Conservation (phyloP, 2,888 invertebrate genomes). For the Cheilosia urbana region DNA sequence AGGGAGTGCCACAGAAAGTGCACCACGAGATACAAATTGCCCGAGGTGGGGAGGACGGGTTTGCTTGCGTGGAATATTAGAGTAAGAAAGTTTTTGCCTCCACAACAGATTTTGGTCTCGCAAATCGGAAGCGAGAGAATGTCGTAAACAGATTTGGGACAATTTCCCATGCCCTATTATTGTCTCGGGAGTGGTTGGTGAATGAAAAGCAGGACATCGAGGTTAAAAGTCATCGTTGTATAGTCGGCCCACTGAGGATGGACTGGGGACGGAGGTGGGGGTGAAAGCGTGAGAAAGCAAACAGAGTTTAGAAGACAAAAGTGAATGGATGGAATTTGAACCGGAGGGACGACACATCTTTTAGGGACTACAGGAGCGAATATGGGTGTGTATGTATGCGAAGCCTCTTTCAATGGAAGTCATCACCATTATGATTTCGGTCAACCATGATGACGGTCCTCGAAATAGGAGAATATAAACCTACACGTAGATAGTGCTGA, state of each 20-base stretch:
- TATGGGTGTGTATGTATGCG: conserved; percentile 15
- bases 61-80: conserved; percentile 42
- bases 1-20: conserved; percentile 39
- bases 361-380: neutral
- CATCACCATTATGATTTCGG: conserved; percentile 49
- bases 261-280: neutral
- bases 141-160: conserved; percentile 71
- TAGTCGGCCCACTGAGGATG: conserved; percentile 17
- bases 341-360: conserved; percentile 22
- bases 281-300: conserved; percentile 1
- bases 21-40: conserved; percentile 33
- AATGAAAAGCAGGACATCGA: conserved; percentile 33
- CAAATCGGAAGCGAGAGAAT: conserved; percentile 65
- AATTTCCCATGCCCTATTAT: conserved; percentile 44
- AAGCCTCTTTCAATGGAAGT: conserved; percentile 44
- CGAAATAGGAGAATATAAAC: neutral
- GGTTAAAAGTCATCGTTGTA: conserved; percentile 53
- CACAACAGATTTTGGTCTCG: conserved; percentile 54
- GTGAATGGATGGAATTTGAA: conserved; percentile 9
- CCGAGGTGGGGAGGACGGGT: neutral
- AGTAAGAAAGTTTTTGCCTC: conserved; percentile 53
- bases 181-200: conserved; percentile 24
- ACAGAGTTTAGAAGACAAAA: conserved; percentile 13
- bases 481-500: conserved; percentile 7
- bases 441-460: conserved; percentile 34